Conservation (phyloP, 35 echinoderm and acorn worm genomes). For the Apostichopus parvimensis region DNA sequence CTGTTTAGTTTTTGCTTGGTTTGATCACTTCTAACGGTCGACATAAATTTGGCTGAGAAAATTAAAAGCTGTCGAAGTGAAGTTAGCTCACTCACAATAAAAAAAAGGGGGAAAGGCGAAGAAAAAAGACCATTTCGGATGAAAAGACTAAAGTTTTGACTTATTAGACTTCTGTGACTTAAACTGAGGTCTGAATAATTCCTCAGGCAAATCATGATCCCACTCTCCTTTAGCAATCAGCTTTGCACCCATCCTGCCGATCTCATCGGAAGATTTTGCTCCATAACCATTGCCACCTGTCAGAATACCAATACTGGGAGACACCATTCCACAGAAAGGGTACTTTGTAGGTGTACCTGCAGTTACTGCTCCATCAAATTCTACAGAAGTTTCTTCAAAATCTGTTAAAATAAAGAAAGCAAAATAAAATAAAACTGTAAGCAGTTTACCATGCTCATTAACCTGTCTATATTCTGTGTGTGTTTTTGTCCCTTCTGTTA, state of each 20-base stretch:
- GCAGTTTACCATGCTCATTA: no score
- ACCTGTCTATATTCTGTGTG: no score
- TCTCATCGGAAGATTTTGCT: constrained; percentile 66
- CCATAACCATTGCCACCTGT: constrained; percentile 59
- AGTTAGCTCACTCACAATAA: no score
- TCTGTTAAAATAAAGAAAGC: constrained; percentile 11
- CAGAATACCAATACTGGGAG: constrained; percentile 55
- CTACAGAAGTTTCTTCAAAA: constrained; percentile 45
- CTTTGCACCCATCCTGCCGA: constrained; percentile 65
- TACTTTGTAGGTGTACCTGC: constrained; percentile 34
- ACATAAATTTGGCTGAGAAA: no score
- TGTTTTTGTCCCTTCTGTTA: no score
- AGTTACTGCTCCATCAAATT: constrained; percentile 46
- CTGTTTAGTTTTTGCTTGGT: no score
- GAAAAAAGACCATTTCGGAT: no score
- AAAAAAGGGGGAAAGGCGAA: no score
- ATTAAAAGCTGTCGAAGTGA: no score
- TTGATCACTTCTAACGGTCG: no score
- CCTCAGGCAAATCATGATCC: constrained; percentile 68
- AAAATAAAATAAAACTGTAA: no score
- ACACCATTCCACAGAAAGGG: constrained; percentile 68
- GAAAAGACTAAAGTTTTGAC: background rate
- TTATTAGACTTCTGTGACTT: background rate
- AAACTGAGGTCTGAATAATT: constrained; percentile 32
- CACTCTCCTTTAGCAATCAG: constrained; percentile 46